Conservation (phyloP, 2,888 invertebrate species). For the Protula sp. region DNA sequence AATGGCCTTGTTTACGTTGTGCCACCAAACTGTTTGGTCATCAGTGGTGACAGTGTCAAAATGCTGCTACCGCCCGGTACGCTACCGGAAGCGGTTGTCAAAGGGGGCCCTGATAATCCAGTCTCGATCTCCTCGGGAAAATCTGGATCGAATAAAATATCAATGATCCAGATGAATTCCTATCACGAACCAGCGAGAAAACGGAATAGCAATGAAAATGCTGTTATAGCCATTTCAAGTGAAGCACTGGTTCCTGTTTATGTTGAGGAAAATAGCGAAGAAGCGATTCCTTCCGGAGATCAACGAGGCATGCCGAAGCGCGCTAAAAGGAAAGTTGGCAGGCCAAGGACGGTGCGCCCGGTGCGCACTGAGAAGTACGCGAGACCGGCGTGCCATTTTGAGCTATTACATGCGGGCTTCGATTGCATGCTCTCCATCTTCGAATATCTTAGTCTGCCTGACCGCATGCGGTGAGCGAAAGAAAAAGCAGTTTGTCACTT, state of each 20-base stretch:
- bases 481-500: neutral
- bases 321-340: neutral
- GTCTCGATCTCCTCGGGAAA: neutral
- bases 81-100: conserved; percentile 20
- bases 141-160: neutral
- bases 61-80: conserved; percentile 43
- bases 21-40: conserved; percentile 40
- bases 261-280: neutral
- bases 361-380: conserved; percentile 13
- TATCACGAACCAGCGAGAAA: too few species aligned
- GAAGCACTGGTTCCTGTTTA: too few species aligned
- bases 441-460: conserved; percentile 29
- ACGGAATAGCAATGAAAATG: too few species aligned
- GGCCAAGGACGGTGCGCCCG: conserved; percentile 14
- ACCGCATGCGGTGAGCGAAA: conserved; percentile 34
- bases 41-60: conserved; percentile 32
- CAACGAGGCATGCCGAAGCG: neutral
- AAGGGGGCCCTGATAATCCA: conserved; percentile 1
- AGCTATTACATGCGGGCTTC: conserved; percentile 36
- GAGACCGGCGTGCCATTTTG: conserved; percentile 25
- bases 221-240: too few species aligned
- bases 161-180: neutral
- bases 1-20: conserved; percentile 37
- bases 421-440: conserved; percentile 40
- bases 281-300: neutral